These are phyloP conservation scores for Anolis sagrei DNA, from an alignment of 2,113 vertebrate species.

Conservation along the genomic window DNA sequence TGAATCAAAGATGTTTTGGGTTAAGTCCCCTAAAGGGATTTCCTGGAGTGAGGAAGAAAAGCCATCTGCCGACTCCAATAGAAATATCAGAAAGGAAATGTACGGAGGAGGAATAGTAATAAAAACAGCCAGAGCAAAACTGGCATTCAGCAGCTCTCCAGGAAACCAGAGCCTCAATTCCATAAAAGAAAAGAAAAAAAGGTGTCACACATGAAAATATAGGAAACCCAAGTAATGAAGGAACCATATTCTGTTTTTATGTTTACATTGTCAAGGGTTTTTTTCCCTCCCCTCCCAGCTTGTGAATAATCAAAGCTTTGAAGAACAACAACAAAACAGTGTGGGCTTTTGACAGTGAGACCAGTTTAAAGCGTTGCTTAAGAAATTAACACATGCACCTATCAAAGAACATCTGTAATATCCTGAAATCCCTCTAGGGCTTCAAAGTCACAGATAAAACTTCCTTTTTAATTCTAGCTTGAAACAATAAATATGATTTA, in stretches of 20 bases:
- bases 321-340: not conserved
- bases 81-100: conserved; percentile 47
- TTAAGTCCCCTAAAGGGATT: conserved; percentile 40
- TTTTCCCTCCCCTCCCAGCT: not conserved
- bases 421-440: conserved; percentile 2
- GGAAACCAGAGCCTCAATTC: conserved; percentile 34
- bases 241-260: not conserved
- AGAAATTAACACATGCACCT: not conserved
- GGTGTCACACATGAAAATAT: not conserved
- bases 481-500: conserved; percentile 30
- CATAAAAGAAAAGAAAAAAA: not conserved
- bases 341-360: not conserved
- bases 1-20: conserved; percentile 32
- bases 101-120: conserved; percentile 38
- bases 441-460: conserved; percentile 8
- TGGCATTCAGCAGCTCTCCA: conserved; percentile 3
- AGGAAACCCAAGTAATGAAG: not conserved
- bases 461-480: conserved; percentile 31
- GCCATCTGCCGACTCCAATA: conserved; percentile 55
- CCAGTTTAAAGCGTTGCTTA: conserved; percentile 1
- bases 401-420: not conserved
- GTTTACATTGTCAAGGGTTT: not conserved
- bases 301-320: not conserved
- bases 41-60: conserved; percentile 47
- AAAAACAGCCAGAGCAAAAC: conserved; percentile 31